These are phyloP conservation scores for Percopsis omiscomaycus DNA, from an alignment of 2,797 vertebrate species.

Conservation along the genomic window DNA sequence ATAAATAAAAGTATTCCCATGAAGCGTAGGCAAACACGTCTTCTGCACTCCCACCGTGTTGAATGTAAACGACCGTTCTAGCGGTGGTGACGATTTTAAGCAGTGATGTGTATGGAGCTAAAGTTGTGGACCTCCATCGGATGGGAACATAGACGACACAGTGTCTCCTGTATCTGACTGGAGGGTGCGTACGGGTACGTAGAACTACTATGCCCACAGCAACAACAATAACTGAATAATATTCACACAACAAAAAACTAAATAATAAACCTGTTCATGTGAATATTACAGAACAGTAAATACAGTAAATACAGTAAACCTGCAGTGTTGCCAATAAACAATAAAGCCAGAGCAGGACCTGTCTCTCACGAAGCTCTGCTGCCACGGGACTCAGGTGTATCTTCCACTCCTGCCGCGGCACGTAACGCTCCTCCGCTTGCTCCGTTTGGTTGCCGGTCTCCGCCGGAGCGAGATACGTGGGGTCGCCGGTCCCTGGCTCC, in stretches of 20 bases:
- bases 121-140: too few relatives aligned
- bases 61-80: too few relatives aligned
- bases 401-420: slow-evolving; percentile 90
- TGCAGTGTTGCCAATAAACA: neutral
- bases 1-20: too few relatives aligned
- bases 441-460: slow-evolving; percentile 76
- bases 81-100: too few relatives aligned
- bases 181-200: too few relatives aligned
- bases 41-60: too few relatives aligned
- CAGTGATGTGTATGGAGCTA: too few relatives aligned
- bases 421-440: slow-evolving; percentile 74
- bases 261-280: neutral
- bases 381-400: slow-evolving; percentile 77
- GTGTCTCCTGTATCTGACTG: too few relatives aligned
- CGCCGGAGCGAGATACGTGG: slow-evolving; percentile 57
- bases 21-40: too few relatives aligned
- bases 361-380: slow-evolving; percentile 74
- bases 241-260: neutral
- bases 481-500: slow-evolving; percentile 79
- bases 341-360: slow-evolving; percentile 38
- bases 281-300: neutral
- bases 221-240: neutral
- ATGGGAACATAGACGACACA: too few relatives aligned
- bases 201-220: too few relatives aligned
- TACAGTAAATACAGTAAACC: neutral